These are phyloP conservation scores for Holacanthella duospinosa DNA, from an alignment of 2,888 invertebrate species.

Conservation along the genomic window DNA sequence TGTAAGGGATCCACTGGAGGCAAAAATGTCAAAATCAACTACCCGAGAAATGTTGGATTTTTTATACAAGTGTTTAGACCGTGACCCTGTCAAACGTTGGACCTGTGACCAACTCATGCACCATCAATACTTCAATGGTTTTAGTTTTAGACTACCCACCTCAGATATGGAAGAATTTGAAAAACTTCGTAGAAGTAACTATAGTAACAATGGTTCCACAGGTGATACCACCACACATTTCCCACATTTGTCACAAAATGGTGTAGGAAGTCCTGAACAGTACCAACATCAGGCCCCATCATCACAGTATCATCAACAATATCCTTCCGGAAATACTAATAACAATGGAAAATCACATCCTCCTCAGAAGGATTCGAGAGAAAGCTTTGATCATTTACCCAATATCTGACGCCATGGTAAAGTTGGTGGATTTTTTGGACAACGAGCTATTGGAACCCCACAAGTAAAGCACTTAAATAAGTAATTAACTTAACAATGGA, in stretches of 20 bases:
- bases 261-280: conserved; percentile 23
- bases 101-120: conserved; percentile 80
- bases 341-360: not conserved
- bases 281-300: not conserved
- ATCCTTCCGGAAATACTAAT: conserved; percentile 10
- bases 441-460: not conserved
- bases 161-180: conserved; percentile 55
- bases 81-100: conserved; percentile 83
- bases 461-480: not conserved
- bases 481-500: too few relatives aligned
- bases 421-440: not conserved
- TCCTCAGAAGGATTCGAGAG: conserved; percentile 20
- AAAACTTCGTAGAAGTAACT: conserved; percentile 48
- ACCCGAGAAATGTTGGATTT: conserved; percentile 65
- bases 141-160: conserved; percentile 64
- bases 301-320: not conserved
- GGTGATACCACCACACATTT: conserved; percentile 41
- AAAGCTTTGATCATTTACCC: conserved; percentile 47
- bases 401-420: conserved; percentile 54
- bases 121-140: conserved; percentile 86
- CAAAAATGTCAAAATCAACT: conserved; percentile 67
- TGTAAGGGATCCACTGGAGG: conserved; percentile 69
- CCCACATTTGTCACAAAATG: conserved; percentile 51
- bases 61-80: conserved; percentile 86
- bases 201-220: conserved; percentile 48